Conservation (phyloP, 2,113 vertebrate species). For the Sylvilagus bachmani region DNA sequence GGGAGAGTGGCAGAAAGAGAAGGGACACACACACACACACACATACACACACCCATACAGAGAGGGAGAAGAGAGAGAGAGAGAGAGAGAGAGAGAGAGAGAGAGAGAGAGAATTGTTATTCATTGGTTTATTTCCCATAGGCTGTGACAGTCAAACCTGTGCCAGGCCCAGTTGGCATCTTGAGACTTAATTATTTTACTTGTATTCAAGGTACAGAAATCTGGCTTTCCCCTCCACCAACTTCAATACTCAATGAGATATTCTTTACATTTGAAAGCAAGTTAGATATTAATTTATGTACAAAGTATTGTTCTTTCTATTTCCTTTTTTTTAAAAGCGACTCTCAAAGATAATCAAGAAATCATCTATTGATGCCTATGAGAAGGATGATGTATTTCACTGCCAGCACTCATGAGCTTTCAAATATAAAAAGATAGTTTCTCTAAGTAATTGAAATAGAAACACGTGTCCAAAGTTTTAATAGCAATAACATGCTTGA, state of each 20-base stretch:
- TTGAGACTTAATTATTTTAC: not conserved
- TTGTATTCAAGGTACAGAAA: not conserved
- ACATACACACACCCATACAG: too few species aligned
- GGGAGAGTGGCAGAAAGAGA: too few species aligned
- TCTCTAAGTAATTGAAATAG: not conserved
- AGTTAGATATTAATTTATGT: not conserved
- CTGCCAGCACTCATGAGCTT: not conserved
- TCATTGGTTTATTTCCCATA: too few species aligned
- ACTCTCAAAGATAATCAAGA: not conserved
- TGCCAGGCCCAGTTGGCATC: too few species aligned
- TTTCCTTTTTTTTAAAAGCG: not conserved
- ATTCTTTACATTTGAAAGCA: not conserved
- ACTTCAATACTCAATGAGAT: not conserved
- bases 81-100: too few species aligned
- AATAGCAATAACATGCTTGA: not conserved
- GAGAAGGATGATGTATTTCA: not conserved
- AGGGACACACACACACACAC: too few species aligned
- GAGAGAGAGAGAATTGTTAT: too few species aligned
- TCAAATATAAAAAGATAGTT: not conserved
- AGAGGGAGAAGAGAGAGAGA: too few species aligned
- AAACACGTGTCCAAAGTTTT: slow-evolving; percentile 9
- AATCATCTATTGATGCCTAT: not conserved
- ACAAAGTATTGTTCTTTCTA: not conserved
- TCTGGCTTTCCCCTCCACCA: too few species aligned
- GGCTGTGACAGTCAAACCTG: too few species aligned